Conservation (phyloP, 2,797 vertebrate genomes). For the Knipowitschia caucasica region DNA sequence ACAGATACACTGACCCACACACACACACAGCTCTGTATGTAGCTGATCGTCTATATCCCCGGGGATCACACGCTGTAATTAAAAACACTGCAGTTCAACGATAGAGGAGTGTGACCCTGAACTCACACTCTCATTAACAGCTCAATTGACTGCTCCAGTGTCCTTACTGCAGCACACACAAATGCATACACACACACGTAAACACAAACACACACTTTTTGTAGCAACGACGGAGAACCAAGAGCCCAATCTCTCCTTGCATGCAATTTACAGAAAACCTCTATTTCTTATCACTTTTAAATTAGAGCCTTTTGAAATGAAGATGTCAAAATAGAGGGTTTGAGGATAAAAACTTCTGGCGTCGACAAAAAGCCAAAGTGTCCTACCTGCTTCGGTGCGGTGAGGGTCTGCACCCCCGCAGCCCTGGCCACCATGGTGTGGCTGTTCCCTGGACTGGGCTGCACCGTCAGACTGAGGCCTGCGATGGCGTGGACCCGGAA, state of each 20-base stretch:
- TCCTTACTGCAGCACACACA: neutral
- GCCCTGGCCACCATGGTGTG: conserved; percentile 95
- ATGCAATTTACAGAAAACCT: too few relatives aligned
- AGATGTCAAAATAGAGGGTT: too few relatives aligned
- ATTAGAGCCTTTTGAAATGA: too few relatives aligned
- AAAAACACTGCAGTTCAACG: conserved; percentile 1
- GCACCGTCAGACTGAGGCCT: conserved; percentile 86
- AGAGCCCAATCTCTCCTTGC: too few relatives aligned
- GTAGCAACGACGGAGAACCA: too few relatives aligned
- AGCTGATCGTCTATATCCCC: neutral
- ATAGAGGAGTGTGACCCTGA: neutral
- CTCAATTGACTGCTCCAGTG: neutral
- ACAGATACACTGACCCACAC: neutral
- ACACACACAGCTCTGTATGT: neutral
- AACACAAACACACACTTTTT: neutral
- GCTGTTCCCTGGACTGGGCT: conserved; percentile 93
- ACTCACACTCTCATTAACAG: neutral
- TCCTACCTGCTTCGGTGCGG: conserved; percentile 88
- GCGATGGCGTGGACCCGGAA: conserved; percentile 89
- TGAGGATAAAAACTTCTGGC: too few relatives aligned
- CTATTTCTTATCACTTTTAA: too few relatives aligned
- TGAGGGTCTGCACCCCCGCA: conserved; percentile 85
- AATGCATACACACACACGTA: neutral
- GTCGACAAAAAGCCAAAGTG: too few relatives aligned
- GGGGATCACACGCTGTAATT: neutral